Evolutionary conservation across 2,888 invertebrate species (phyloP).

Genomic region (Nymphalis polychloros): DNA sequence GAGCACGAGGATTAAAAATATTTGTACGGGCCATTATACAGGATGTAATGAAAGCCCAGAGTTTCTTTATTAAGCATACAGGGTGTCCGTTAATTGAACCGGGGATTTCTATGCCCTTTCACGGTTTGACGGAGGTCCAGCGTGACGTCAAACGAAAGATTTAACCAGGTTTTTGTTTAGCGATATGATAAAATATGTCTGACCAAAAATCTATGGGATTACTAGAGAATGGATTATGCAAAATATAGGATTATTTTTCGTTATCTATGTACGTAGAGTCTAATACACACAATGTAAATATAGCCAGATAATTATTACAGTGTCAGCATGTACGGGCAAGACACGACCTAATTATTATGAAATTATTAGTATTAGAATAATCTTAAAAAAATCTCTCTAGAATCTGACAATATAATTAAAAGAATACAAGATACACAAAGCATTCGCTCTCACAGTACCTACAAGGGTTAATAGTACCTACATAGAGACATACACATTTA

Average conservation of each 20-base stretch:
- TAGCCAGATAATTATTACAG: too few species aligned
- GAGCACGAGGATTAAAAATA: slow-evolving; percentile 80
- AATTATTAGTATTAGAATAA: too few species aligned
- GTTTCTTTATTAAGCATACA: slow-evolving; percentile 77
- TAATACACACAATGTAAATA: too few species aligned
- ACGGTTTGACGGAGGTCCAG: slow-evolving; percentile 68
- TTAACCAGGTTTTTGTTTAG: slow-evolving; percentile 36
- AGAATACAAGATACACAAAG: too few species aligned
- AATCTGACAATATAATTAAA: too few species aligned
- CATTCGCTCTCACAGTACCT: too few species aligned
- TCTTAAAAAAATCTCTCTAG: too few species aligned
- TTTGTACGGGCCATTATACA: slow-evolving; percentile 81
- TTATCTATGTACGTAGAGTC: slow-evolving; percentile 1
- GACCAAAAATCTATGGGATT: slow-evolving; percentile 17
- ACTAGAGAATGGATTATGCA: slow-evolving; percentile 19
- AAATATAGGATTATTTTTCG: slow-evolving; percentile 21
- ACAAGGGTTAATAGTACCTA: too few species aligned
- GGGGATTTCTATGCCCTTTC: slow-evolving; percentile 65
- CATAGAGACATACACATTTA: too few species aligned
- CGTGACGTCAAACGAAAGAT: slow-evolving; percentile 28
- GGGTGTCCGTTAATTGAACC: slow-evolving; percentile 72
- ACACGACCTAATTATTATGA: too few species aligned
- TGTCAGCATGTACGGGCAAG: too few species aligned
- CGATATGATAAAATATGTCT: slow-evolving; percentile 25
- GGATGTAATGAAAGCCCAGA: slow-evolving; percentile 76